phyloP scores from a whole-genome alignment of 2,797 vertebrate species.

The Aulostomus chinensis region DNA sequence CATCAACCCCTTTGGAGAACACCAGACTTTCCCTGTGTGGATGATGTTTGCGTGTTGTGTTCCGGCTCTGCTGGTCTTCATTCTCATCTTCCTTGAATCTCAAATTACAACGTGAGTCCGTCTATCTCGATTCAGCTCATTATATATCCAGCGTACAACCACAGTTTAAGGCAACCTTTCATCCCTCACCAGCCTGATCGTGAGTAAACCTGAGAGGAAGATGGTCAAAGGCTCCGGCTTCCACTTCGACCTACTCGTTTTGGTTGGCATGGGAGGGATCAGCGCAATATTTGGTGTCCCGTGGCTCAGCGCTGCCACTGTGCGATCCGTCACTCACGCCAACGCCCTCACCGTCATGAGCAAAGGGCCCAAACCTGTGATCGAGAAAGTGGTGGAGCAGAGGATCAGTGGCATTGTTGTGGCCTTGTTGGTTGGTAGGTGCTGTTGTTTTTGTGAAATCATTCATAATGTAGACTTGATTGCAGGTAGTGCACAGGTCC shows the following conservation, averaged over 20 bases:
- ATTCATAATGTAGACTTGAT: too few relatives aligned
- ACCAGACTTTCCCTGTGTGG: slow-evolving; percentile 80
- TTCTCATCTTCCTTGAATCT: slow-evolving; percentile 97
- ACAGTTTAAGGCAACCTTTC: background rate
- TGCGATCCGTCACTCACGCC: slow-evolving; percentile 93
- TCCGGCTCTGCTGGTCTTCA: slow-evolving; percentile 93
- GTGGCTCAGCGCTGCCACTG: slow-evolving; percentile 96
- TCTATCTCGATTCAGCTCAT: too few relatives aligned
- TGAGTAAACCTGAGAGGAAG: slow-evolving; percentile 96
- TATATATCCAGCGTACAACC: background rate
- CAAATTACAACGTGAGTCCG: slow-evolving; percentile 96
- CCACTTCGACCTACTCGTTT: slow-evolving; percentile 92
- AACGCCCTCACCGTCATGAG: slow-evolving; percentile 94
- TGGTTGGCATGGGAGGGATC: slow-evolving; percentile 93
- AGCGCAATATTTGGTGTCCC: slow-evolving; percentile 91
- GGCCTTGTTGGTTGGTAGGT: slow-evolving; percentile 91
- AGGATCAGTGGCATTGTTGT: slow-evolving; percentile 91
- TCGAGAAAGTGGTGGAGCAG: slow-evolving; percentile 93
- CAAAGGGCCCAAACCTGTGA: slow-evolving; percentile 83
- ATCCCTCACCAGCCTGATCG: slow-evolving; percentile 82
- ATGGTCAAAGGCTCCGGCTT: slow-evolving; percentile 95
- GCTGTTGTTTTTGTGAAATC: background rate
- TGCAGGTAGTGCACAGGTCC: too few relatives aligned
- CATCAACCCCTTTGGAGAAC: slow-evolving; percentile 86
- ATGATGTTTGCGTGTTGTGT: slow-evolving; percentile 88